These are phyloP conservation scores for Aix galericulata DNA, from an alignment of 2,113 vertebrate species.

Conservation along the genomic window DNA sequence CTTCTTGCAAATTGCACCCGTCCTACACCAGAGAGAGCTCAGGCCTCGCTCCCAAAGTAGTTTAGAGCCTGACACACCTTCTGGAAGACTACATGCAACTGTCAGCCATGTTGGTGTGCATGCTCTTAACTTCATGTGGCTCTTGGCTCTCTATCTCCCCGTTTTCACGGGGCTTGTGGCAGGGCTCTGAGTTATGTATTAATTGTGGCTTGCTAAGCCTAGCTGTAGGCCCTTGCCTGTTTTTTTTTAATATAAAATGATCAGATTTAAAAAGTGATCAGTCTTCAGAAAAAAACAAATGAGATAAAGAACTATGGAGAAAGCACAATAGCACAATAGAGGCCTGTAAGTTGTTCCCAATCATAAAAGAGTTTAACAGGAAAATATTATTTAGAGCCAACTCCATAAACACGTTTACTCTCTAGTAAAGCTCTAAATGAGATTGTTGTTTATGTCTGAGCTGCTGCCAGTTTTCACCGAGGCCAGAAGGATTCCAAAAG, in stretches of 20 bases:
- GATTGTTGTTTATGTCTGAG: not conserved
- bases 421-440: not conserved
- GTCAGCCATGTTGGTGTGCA: too few relatives aligned
- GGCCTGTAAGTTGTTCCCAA: not conserved
- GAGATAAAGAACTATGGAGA: not conserved
- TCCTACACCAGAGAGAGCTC: too few relatives aligned
- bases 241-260: not conserved
- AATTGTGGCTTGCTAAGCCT: too few relatives aligned
- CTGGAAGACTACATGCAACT: too few relatives aligned
- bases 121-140: too few relatives aligned
- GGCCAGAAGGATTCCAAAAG: not conserved
- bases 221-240: too few relatives aligned
- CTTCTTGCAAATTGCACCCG: too few relatives aligned
- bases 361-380: not conserved
- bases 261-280: not conserved
- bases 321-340: not conserved
- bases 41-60: too few relatives aligned
- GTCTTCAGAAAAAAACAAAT: not conserved
- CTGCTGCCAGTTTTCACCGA: not conserved
- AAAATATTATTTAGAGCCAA: not conserved
- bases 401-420: not conserved
- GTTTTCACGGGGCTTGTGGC: too few relatives aligned
- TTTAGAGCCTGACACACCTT: too few relatives aligned
- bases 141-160: too few relatives aligned
- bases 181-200: too few relatives aligned